These are phyloP conservation scores for Aricia agestis DNA, from an alignment of 1,140 invertebrate genomes.

Conservation along the genomic window DNA sequence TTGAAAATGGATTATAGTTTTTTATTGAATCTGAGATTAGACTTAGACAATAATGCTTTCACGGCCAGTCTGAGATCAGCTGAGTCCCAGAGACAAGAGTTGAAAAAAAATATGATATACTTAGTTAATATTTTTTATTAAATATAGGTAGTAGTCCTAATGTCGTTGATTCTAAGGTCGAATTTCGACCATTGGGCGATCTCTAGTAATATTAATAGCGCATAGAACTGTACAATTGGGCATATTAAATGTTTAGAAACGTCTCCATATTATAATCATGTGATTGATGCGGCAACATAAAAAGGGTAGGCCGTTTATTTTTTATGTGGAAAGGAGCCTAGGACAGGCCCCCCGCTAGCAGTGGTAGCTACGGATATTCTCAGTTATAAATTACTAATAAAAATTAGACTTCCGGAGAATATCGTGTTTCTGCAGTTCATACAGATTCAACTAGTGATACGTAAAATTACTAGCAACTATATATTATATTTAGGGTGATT, in stretches of 20 bases:
- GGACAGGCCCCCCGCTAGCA: slow-evolving; percentile 4
- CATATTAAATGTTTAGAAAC: neutral
- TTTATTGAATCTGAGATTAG: no score
- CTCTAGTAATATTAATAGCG: neutral
- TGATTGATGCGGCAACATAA: slow-evolving; percentile 3
- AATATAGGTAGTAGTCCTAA: no score
- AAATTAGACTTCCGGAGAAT: neutral
- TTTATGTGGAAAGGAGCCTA: slow-evolving; percentile 4
- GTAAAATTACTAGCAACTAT: no score
- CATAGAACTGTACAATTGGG: neutral
- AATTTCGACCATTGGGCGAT: no score
- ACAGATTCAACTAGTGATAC: neutral
- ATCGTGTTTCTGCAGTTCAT: slow-evolving; percentile 8
- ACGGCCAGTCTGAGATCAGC: no score
- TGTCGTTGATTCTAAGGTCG: no score
- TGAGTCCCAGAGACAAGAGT: no score
- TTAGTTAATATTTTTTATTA: no score
- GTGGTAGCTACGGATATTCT: slow-evolving; percentile 6
- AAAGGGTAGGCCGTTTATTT: slow-evolving; percentile 10
- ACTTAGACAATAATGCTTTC: no score
- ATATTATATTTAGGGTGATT: no score
- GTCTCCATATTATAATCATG: slow-evolving; percentile 6
- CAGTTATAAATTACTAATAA: slow-evolving; percentile 4
- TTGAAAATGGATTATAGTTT: no score
- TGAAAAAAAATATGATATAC: no score